phyloP scores from a whole-genome alignment of 2,888 invertebrate species.

The Drosophila limbata region DNA sequence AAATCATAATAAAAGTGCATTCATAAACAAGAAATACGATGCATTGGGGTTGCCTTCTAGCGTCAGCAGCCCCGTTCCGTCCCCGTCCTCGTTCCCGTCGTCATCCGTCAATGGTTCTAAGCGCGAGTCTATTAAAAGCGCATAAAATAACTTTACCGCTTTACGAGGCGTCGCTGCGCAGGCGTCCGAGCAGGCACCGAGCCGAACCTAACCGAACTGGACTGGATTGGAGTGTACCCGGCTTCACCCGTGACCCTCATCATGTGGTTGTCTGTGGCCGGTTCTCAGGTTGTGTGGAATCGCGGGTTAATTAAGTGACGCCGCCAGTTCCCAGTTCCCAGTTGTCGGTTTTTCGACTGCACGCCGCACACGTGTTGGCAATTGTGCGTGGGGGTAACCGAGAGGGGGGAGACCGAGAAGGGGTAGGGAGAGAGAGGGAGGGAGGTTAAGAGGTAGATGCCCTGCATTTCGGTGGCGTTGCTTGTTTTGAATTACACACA shows the following conservation, averaged over 20 bases:
- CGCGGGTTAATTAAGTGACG: constrained; percentile 80
- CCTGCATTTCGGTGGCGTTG: constrained; percentile 42
- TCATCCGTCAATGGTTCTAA: constrained; percentile 43
- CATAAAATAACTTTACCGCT: constrained; percentile 76
- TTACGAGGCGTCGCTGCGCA: constrained; percentile 60
- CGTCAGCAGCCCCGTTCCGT: constrained; percentile 1
- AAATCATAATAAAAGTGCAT: constrained; percentile 79
- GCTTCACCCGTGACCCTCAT: constrained; percentile 55
- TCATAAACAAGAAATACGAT: constrained; percentile 81
- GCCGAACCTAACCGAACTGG: neutral
- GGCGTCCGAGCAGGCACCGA: constrained; percentile 36
- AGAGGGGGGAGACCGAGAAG: too few species aligned
- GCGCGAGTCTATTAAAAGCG: constrained; percentile 80
- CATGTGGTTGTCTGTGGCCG: constrained; percentile 58
- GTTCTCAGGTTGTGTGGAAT: constrained; percentile 46
- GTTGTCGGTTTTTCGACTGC: constrained; percentile 43
- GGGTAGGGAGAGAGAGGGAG: neutral
- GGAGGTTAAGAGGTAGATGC: neutral
- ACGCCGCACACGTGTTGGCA: constrained; percentile 79
- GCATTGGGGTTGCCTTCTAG: constrained; percentile 38
- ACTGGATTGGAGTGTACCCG: constrained; percentile 12
- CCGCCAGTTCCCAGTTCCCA: constrained; percentile 51
- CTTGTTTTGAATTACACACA: constrained; percentile 30
- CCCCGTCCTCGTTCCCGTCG: too few species aligned
- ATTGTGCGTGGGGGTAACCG: constrained; percentile 47